Percentiles rank a stretch among this genome's conserved stretches.
Evolutionary conservation across 2,797 vertebrate genomes (phyloP).

Genomic region (Crenichthys baileyi): DNA sequence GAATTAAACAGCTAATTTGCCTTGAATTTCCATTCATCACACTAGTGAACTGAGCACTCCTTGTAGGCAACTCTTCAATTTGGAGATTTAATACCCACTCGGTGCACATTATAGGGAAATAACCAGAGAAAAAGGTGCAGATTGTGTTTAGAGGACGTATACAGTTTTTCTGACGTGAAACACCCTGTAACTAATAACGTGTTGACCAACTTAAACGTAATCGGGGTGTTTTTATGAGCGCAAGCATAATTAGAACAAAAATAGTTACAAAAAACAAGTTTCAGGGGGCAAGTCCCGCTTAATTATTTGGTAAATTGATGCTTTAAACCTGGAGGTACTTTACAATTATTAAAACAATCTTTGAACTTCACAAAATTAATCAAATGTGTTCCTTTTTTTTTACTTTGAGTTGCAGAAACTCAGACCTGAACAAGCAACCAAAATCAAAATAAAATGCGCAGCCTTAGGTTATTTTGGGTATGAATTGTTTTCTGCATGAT

Average conservation of each 20-base stretch:
- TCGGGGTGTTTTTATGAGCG: neutral
- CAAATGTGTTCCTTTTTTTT: neutral
- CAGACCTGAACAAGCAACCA: neutral
- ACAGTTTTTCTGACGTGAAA: neutral
- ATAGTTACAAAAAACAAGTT: neutral
- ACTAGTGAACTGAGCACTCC: slow-evolving; percentile 22
- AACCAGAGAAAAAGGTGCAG: slow-evolving; percentile 13
- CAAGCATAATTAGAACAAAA: neutral
- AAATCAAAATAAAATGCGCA: neutral
- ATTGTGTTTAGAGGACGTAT: neutral
- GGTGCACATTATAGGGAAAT: slow-evolving; percentile 13
- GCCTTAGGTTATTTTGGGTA: neutral
- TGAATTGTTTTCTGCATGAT: neutral
- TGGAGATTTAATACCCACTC: slow-evolving; percentile 44
- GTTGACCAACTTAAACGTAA: neutral
- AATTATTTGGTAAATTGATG: neutral
- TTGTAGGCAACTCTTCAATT: slow-evolving; percentile 46
- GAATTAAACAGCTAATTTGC: slow-evolving; percentile 63
- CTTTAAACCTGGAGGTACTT: neutral
- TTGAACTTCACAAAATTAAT: neutral
- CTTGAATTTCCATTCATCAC: slow-evolving; percentile 55
- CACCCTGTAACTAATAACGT: neutral
- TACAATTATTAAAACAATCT: neutral
- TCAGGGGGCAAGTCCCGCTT: neutral
- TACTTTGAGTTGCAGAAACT: neutral